A percentile compares a stretch with the other conserved stretches of the same genome.
phyloP scores from a whole-genome alignment of 2,888 invertebrate species.

The Caenorhabditis sp. region DNA sequence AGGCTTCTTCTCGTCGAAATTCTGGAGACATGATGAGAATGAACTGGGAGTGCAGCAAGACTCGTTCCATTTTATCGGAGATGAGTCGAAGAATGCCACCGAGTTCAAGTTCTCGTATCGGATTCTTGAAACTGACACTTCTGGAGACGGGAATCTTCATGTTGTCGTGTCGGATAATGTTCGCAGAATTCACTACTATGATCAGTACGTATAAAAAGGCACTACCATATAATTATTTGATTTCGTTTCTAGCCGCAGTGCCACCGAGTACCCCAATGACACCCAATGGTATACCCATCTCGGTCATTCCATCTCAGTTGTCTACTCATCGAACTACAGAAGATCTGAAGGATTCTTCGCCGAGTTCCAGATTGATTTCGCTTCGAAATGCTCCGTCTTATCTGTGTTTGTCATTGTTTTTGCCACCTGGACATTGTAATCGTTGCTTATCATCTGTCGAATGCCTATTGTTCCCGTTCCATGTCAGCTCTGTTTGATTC shows the following conservation, averaged over 20 bases:
- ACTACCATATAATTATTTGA: not conserved
- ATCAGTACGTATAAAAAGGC: conserved; percentile 38
- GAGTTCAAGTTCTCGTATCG: conserved; percentile 30
- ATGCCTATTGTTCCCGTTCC: not conserved
- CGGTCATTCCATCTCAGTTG: conserved; percentile 37
- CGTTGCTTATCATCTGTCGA: not conserved
- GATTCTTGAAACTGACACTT: conserved; percentile 23
- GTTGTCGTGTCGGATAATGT: conserved; percentile 37
- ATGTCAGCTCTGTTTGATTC: not conserved
- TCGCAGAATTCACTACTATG: conserved; percentile 42
- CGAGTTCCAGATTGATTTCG: conserved; percentile 24
- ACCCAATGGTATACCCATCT: conserved; percentile 31
- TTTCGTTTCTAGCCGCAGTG: conserved; percentile 15
- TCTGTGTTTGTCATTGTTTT: not conserved
- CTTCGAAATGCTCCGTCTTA: not conserved
- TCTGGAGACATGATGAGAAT: conserved; percentile 27
- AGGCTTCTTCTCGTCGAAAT: conserved; percentile 42
- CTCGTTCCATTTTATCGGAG: conserved; percentile 43
- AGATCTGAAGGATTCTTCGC: conserved; percentile 35
- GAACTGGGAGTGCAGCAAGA: conserved; percentile 27
- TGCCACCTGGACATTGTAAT: not conserved
- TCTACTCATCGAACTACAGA: conserved; percentile 25
- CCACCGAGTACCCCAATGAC: conserved; percentile 27
- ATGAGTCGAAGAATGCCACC: conserved; percentile 32
- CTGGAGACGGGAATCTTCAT: conserved; percentile 34